phyloP scores from a whole-genome alignment of 2,113 vertebrate genomes.

The Nicator chloris region DNA sequence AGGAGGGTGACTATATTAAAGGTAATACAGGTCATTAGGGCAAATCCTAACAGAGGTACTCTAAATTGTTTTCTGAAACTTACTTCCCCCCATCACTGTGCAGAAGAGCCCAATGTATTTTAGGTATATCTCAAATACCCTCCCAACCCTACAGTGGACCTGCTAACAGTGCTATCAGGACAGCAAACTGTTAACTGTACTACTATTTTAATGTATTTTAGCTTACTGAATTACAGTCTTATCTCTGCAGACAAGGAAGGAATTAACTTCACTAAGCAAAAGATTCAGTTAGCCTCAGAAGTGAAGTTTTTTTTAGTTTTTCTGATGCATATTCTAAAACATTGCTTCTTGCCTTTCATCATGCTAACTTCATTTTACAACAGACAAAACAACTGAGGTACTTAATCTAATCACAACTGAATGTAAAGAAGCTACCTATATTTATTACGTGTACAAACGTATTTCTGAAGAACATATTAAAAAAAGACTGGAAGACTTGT shows the following conservation, averaged over 20 bases:
- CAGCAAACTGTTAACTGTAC: not conserved
- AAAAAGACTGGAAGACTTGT: not conserved
- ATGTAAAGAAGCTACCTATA: not conserved
- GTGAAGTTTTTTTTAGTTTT: not conserved
- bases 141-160: not conserved
- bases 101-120: not conserved
- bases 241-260: not conserved
- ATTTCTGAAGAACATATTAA: not conserved
- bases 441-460: not conserved
- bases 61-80: not conserved
- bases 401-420: not conserved
- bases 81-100: not conserved
- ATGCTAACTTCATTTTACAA: not conserved
- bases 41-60: not conserved
- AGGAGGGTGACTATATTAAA: not conserved
- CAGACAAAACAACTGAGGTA: not conserved
- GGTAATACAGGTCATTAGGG: not conserved
- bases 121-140: not conserved
- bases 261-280: not conserved
- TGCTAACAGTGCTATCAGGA: not conserved
- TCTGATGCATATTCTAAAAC: rapidly evolving
- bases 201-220: not conserved
- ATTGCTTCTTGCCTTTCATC: not conserved
- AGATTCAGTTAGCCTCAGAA: not conserved
- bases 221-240: not conserved